Evolutionary conservation across 2,888 invertebrate species (phyloP).

Genomic region (Sinelater perroti): DNA sequence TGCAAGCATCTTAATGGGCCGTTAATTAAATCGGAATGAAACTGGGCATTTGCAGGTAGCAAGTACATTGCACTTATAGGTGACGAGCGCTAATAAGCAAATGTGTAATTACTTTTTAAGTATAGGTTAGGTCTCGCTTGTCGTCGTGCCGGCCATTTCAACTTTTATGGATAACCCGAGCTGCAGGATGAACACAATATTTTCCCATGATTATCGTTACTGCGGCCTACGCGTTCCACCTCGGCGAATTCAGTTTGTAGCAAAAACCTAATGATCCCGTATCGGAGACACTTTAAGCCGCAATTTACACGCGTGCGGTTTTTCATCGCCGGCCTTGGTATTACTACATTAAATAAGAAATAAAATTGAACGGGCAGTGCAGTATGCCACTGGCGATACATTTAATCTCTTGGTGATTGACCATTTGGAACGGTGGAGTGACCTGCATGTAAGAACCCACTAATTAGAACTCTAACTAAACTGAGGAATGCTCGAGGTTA

Average conservation of each 20-base stretch:
- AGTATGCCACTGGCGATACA: too few species aligned
- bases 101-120: constrained; percentile 29
- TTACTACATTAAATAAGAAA: too few species aligned
- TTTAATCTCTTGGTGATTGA: too few species aligned
- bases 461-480: too few species aligned
- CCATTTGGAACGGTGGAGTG: too few species aligned
- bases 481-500: too few species aligned
- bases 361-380: too few species aligned
- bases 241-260: constrained; percentile 2
- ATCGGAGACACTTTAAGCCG: neutral
- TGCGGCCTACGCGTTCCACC: constrained; percentile 17
- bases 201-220: constrained; percentile 20
- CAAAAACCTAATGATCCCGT: constrained; percentile 9
- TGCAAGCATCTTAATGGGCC: constrained; percentile 29
- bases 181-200: constrained; percentile 19
- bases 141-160: constrained; percentile 18
- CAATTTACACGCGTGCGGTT: neutral
- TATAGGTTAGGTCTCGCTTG: constrained; percentile 13
- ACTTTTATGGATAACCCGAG: constrained; percentile 15
- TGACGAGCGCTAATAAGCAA: constrained; percentile 22
- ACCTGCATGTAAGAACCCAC: too few species aligned
- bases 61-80: constrained; percentile 34
- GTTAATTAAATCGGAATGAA: constrained; percentile 30
- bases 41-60: constrained; percentile 29
- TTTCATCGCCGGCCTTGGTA: neutral